These are phyloP conservation scores for Vipera ursinii DNA, from an alignment of 2,797 vertebrate species.

Conservation along the genomic window DNA sequence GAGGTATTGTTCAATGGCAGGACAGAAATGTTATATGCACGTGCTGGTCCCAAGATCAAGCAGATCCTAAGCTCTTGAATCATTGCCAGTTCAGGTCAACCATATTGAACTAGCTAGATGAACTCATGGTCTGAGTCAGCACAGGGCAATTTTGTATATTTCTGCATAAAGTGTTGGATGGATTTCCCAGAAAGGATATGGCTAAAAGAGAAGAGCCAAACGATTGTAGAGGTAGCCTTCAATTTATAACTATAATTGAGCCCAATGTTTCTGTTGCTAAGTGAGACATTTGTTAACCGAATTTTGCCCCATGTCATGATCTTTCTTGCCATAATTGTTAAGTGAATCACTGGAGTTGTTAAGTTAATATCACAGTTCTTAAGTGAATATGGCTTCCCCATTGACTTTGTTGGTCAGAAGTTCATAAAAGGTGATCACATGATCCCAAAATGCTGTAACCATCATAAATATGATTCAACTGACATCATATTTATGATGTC, in stretches of 20 bases:
- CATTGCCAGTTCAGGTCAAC: background rate
- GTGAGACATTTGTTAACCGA: background rate
- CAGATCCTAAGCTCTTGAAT: background rate
- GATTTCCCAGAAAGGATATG: background rate
- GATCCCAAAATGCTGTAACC: background rate
- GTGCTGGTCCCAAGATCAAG: background rate
- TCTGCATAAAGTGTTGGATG: background rate
- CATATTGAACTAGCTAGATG: background rate
- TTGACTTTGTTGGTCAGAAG: background rate
- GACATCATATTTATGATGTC: background rate
- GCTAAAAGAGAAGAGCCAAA: background rate
- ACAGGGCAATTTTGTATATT: background rate
- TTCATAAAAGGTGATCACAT: background rate
- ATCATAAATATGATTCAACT: background rate
- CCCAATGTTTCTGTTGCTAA: background rate
- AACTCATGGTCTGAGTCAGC: background rate
- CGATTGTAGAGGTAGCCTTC: background rate
- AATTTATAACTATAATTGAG: background rate
- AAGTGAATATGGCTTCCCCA: background rate
- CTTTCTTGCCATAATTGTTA: background rate
- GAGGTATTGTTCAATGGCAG: background rate
- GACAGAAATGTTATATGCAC: background rate
- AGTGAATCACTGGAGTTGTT: background rate
- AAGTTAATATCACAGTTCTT: background rate
- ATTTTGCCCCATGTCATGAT: background rate